phyloP scores from a whole-genome alignment of 2,113 vertebrate genomes.

The Pterocles gutturalis region DNA sequence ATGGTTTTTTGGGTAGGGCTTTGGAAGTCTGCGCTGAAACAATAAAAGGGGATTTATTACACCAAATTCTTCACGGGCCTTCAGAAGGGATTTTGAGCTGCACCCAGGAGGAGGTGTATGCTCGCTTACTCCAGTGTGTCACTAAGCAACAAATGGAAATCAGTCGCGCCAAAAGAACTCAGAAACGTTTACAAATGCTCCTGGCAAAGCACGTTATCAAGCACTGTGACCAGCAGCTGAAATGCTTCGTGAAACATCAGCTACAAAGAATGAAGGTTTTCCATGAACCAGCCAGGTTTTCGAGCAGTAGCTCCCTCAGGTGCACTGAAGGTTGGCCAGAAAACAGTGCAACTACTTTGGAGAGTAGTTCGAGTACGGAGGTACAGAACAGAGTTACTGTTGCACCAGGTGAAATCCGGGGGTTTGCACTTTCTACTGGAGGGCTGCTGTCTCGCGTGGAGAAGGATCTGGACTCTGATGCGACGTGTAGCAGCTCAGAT shows the following conservation, averaged over 20 bases:
- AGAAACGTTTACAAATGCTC: conserved; percentile 85
- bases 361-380: conserved; percentile 38
- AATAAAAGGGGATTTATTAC: conserved; percentile 68
- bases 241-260: conserved; percentile 79
- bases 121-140: conserved; percentile 77
- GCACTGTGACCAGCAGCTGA: conserved; percentile 86
- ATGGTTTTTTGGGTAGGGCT: conserved; percentile 70
- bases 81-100: conserved; percentile 54
- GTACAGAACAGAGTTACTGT: conserved; percentile 34
- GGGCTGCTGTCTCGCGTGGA: conserved; percentile 82
- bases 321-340: conserved; percentile 65
- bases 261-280: conserved; percentile 65
- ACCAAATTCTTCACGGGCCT: conserved; percentile 53
- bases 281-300: conserved; percentile 44
- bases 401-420: conserved; percentile 75
- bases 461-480: conserved; percentile 90
- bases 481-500: conserved; percentile 92
- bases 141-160: conserved; percentile 82
- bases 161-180: conserved; percentile 78
- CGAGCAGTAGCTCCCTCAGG: conserved; percentile 55
- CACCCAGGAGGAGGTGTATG: conserved; percentile 66
- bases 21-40: conserved; percentile 56
- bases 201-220: conserved; percentile 83
- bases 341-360: not conserved
- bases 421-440: conserved; percentile 78